phyloP scores from a whole-genome alignment of 2,797 vertebrate species.

The Miichthys miiuy region DNA sequence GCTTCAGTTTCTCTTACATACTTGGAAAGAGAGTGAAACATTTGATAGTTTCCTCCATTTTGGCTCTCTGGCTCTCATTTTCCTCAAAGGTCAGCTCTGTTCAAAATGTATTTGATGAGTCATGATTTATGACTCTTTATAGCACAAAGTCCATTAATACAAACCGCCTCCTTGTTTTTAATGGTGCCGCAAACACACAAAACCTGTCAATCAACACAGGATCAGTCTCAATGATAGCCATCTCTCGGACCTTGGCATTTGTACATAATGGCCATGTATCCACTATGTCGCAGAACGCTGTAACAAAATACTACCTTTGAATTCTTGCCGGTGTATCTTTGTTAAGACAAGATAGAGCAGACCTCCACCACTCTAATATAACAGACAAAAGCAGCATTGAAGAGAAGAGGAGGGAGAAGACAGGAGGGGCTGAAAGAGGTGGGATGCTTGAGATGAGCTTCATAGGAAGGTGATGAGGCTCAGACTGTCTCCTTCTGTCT shows the following conservation, averaged over 20 bases:
- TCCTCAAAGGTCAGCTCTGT: constrained; percentile 22
- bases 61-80: not conserved
- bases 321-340: constrained; percentile 41
- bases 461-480: constrained; percentile 69
- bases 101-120: no score
- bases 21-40: no score
- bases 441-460: constrained; percentile 69
- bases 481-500: constrained; percentile 62
- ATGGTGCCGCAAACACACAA: constrained; percentile 15
- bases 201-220: constrained; percentile 36
- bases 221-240: constrained; percentile 19
- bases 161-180: constrained; percentile 1
- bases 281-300: constrained; percentile 10
- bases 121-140: not conserved
- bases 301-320: constrained; percentile 58
- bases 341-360: constrained; percentile 31
- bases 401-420: constrained; percentile 8
- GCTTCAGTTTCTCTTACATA: no score
- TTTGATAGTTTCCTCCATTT: no score
- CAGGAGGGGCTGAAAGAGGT: constrained; percentile 48
- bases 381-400: constrained; percentile 76
- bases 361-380: constrained; percentile 46
- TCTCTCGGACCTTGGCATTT: constrained; percentile 20
- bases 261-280: constrained; percentile 12
- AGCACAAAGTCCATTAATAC: not conserved